Conservation (phyloP, 2,888 invertebrate species). For the Nebria brevicollis region DNA sequence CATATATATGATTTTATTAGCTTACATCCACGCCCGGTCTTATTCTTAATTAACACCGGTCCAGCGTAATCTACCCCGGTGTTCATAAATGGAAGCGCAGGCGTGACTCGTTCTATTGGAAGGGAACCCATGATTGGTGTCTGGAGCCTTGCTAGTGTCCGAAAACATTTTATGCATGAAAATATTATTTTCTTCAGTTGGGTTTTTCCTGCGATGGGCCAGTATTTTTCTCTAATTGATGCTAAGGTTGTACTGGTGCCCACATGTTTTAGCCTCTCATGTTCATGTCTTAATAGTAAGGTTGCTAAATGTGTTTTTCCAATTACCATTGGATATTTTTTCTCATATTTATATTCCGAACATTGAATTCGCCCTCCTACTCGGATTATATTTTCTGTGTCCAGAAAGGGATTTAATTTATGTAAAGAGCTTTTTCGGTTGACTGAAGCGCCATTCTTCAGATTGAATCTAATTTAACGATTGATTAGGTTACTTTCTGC, state of each 20-base stretch:
- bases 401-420: conserved; percentile 12
- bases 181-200: background rate
- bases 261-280: background rate
- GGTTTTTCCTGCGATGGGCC: conserved; percentile 7
- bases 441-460: background rate
- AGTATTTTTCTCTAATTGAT: conserved; percentile 15
- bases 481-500: background rate
- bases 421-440: background rate
- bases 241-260: background rate
- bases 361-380: conserved; percentile 10
- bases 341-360: conserved; percentile 6
- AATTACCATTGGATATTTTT: conserved; percentile 16
- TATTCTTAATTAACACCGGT: conserved; percentile 45
- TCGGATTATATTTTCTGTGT: conserved; percentile 2
- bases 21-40: conserved; percentile 45
- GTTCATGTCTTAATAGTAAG: background rate
- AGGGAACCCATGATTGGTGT: conserved; percentile 2
- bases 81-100: conserved; percentile 37
- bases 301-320: background rate
- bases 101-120: conserved; percentile 11
- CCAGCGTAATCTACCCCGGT: conserved; percentile 47
- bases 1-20: conserved; percentile 38
- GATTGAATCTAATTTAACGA: conserved; percentile 9
- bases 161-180: conserved; percentile 17
- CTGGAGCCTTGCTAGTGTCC: background rate